These are phyloP conservation scores for Gasterosteus aculeatus DNA, from an alignment of 2,113 vertebrate genomes.

Conservation along the genomic window DNA sequence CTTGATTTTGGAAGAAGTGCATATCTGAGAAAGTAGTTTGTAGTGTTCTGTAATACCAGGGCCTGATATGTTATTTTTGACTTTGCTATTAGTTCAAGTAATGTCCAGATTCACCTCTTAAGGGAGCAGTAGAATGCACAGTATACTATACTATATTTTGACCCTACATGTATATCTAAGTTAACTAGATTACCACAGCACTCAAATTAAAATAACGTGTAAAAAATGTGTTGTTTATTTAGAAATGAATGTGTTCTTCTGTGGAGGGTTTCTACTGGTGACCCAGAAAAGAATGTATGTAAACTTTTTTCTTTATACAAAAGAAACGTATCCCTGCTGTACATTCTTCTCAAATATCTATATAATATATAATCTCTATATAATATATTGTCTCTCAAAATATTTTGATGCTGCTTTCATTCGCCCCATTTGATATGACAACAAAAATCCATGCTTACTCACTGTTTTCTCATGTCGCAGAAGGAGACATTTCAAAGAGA, in stretches of 20 bases:
- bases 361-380: no score
- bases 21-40: background rate
- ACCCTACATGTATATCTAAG: background rate
- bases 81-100: background rate
- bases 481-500: background rate
- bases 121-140: conserved; percentile 25
- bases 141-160: background rate
- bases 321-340: background rate
- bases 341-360: background rate
- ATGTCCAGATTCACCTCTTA: conserved; percentile 9
- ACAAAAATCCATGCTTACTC: background rate
- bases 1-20: background rate
- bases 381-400: background rate
- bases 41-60: background rate
- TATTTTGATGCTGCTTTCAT: background rate
- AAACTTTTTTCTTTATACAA: conserved; percentile 1
- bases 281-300: background rate
- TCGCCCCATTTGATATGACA: conserved; percentile 17
- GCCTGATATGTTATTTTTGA: background rate
- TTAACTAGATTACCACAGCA: background rate
- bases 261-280: background rate
- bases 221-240: background rate
- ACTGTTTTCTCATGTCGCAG: background rate
- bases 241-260: background rate
- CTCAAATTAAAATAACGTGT: background rate